Evolutionary conservation across 2,888 invertebrate species (phyloP).

Genomic region (Tupiocoris notatus): DNA sequence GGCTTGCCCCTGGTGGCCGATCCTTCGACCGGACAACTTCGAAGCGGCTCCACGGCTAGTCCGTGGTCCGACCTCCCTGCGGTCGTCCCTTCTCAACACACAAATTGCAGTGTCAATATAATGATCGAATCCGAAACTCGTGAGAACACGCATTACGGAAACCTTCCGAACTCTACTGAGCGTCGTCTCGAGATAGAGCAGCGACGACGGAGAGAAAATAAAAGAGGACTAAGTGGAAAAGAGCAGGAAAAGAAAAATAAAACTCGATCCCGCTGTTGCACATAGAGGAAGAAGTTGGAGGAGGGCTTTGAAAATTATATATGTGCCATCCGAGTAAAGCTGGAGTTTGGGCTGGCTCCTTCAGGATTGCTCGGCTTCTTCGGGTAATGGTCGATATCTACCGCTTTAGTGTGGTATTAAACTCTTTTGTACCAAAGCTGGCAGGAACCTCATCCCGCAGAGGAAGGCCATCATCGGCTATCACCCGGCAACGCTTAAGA

Average conservation of each 20-base stretch:
- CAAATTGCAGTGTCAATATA: constrained; percentile 48
- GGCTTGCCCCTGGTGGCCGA: constrained; percentile 36
- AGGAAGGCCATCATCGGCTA: neutral
- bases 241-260: neutral
- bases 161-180: neutral
- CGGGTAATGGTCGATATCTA: neutral
- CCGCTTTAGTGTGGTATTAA: neutral
- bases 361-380: neutral
- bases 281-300: neutral
- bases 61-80: neutral
- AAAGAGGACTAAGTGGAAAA: neutral
- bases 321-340: neutral
- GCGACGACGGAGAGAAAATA: neutral
- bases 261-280: neutral
- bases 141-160: constrained; percentile 35
- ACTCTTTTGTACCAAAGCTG: neutral
- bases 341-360: neutral
- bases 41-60: neutral
- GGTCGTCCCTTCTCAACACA: constrained; percentile 8
- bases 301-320: neutral
- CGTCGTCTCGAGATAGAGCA: neutral
- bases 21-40: neutral
- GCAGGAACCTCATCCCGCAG: no score
- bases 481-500: neutral
- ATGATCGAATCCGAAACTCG: constrained; percentile 43